Conservation (phyloP, 2,888 invertebrate species). For the Sipunculus nudus region DNA sequence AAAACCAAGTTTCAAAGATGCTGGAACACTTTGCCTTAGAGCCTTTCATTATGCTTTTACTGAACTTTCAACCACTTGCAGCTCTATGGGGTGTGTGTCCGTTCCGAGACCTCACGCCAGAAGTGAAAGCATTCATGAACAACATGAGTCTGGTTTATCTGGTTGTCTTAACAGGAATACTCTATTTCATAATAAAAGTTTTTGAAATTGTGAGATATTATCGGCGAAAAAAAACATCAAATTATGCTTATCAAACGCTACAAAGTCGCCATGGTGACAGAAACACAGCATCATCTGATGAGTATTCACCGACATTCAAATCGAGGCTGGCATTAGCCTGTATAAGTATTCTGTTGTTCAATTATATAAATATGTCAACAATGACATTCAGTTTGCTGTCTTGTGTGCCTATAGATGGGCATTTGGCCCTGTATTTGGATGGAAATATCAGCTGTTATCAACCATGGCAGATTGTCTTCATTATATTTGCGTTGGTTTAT, state of each 20-base stretch:
- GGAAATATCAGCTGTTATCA: conserved; percentile 14
- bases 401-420: conserved; percentile 3
- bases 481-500: conserved; percentile 10
- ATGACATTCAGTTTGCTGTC: conserved; percentile 13
- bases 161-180: too few relatives aligned
- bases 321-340: conserved; percentile 6
- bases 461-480: conserved; percentile 16
- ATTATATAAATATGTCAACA: conserved; percentile 16
- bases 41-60: conserved; percentile 5
- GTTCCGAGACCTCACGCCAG: conserved; percentile 8
- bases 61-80: conserved; percentile 9
- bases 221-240: too few relatives aligned
- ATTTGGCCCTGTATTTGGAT: conserved; percentile 15
- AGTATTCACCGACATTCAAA: neutral
- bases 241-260: too few relatives aligned
- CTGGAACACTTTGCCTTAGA: conserved; percentile 7
- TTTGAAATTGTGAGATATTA: too few relatives aligned
- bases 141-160: neutral
- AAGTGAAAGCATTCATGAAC: conserved; percentile 2
- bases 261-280: too few relatives aligned
- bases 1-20: conserved; percentile 4
- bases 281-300: too few relatives aligned
- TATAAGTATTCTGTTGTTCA: conserved; percentile 9
- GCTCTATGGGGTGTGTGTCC: conserved; percentile 15
- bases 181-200: too few relatives aligned